Base-by-base conservation (phyloP, 2,113 vertebrate species). In the Ranitomeya variabilis region DNA sequence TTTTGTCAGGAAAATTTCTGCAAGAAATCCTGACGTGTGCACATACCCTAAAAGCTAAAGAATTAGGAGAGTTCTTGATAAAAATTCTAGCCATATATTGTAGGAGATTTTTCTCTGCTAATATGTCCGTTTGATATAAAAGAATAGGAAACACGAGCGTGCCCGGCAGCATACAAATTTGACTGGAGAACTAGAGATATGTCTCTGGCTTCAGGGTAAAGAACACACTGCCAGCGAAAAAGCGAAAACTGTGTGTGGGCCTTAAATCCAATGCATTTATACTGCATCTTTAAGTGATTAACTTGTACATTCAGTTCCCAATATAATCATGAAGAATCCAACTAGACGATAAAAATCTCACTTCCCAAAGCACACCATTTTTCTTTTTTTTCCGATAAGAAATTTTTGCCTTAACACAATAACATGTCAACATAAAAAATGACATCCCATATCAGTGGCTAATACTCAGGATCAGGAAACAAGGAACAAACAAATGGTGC, bases 341-440 rank as follows among this genome's bases (percentile, higher is more conserved):
- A 82, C 79, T 79, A 71, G 26, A 77, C 78, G 80, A 83, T 74
- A 88, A 60, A 67, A 85, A 78, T 89, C 86, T 60, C 14, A 31
- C 69, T 78, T 59, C 18, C 51, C 54, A 77, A 83, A 64, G 37
- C 19, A 59, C 71, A 37, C 26, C 21, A 16, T 6, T 37, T 59
- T 60, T 19, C 16, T 73, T 64, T 52, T 83, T 57, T 14, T 71
- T 11, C 9, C 73, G 52, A 79, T 67, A 89, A 77, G 55, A 78
- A 82, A 62, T 83, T 88, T 88, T 88, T 83, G 37, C 74, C 76
- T 84, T 81, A 79, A 64, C 87, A 85, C 87, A 85, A 85, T 78
- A 85, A 89, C 74, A 88, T 88, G 87, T 88, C 80, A 83, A 66
- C 45, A 69, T 85, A 85, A 89, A 89, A 79, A 85, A 89, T 79